Evolutionary conservation across 2,888 invertebrate genomes (phyloP), one percentile per base, ranked within the genome.

Genomic region (Abscondita cerata): DNA sequence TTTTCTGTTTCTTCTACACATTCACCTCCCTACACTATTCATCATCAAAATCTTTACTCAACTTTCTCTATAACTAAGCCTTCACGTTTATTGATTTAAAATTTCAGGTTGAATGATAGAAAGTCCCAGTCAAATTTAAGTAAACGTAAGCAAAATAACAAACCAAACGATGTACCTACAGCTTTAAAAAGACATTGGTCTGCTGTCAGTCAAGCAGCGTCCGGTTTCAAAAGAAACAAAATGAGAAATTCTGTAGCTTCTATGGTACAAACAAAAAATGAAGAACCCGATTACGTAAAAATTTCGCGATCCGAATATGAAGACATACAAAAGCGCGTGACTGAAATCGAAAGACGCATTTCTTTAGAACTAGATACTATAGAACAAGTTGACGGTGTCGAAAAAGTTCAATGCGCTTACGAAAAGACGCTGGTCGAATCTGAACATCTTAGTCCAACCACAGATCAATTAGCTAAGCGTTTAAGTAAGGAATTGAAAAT

Each of bases 241-340:
- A 75, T 71, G 47, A 67, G 75, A 59, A 73, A 73, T 57, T 77
- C 77, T 0, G 9, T 31, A 15, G 6, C 46, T 12, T 18, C 44
- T 5, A 11, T 15, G 9, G 16, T 34, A 1, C 9, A 33, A 2
- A 2, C 18, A 5, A 33, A 33, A 33, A 12, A 33, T 11, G 16
- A 40, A 3, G 73, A 77, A 54, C 66, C 72, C 0, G 89, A 90
- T 72, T 90, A 88, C 72, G 88, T 91, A 2, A 83, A 86, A 68
- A 88, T 91, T 70, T 85, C 89, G 1, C 90, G 90, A 79, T 86
- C 84, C 59, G 91, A 92, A 78, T 92, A 91, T 70, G 90, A 91
- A 76, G 90, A 89, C 68, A 91, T 92, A 47, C 90, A 91, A 76
- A 89, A 84, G 74, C 82, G 91, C 74, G 89, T 92, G 8, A 87